Conservation (phyloP, 1,140 invertebrate species). For the Drosophila sucinea region DNA sequence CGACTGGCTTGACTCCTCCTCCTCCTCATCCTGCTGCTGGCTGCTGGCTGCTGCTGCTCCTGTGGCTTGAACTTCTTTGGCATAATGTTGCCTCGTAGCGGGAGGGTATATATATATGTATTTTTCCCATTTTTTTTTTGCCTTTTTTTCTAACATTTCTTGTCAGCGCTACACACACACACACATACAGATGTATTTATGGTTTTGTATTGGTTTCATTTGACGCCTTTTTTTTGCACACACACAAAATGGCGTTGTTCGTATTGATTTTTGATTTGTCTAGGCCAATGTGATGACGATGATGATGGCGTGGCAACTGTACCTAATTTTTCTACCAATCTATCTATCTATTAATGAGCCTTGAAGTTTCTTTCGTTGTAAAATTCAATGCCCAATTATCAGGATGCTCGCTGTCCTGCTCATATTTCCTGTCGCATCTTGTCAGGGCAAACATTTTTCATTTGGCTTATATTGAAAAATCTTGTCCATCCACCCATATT, state of each 20-base stretch:
- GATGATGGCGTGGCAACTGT: slow-evolving; percentile 30
- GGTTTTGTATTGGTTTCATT: slow-evolving; percentile 77
- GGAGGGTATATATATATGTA: not conserved
- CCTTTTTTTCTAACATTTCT: slow-evolving; percentile 61
- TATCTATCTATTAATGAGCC: not conserved
- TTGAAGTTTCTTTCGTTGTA: not conserved
- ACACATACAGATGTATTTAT: slow-evolving; percentile 63
- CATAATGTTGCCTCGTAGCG: slow-evolving; percentile 36
- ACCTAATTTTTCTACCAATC: not conserved
- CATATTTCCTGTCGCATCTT: slow-evolving; percentile 43
- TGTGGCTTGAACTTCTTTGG: slow-evolving; percentile 9
- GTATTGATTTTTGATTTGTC: slow-evolving; percentile 78
- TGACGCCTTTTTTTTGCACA: slow-evolving; percentile 42
- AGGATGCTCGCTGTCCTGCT: slow-evolving; percentile 23
- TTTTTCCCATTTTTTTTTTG: not conserved
- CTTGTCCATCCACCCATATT: slow-evolving; percentile 5
- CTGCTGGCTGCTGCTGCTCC: slow-evolving; percentile 15
- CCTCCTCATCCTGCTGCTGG: slow-evolving; percentile 29
- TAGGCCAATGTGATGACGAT: slow-evolving; percentile 42
- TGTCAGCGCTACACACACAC: slow-evolving; percentile 27
- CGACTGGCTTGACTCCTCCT: slow-evolving; percentile 70
- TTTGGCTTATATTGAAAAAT: slow-evolving; percentile 24
- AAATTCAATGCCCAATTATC: slow-evolving; percentile 21
- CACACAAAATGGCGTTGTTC: slow-evolving; percentile 71
- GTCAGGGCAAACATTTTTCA: slow-evolving; percentile 35